Evolutionary conservation across 2,888 invertebrate genomes (phyloP), one percentile per base, ranked within the genome.

Genomic region (Amphimallon solstitiale): DNA sequence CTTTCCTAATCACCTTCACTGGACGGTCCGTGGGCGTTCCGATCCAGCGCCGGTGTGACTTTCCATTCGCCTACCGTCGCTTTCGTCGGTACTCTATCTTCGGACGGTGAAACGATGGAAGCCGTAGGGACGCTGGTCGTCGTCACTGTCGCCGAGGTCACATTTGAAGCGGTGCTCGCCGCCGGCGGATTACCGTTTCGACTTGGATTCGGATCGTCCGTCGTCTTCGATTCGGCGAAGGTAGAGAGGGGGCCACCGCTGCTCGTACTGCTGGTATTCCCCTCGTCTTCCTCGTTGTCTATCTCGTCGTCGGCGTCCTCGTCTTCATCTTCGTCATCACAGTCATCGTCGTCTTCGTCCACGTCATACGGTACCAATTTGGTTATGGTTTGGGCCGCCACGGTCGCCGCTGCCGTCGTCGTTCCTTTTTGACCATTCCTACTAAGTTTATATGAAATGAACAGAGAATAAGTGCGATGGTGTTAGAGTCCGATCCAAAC

Each of bases 331-430:
- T 72, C 14, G 66, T 64, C 66, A 70, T 29, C 10, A 2, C 29
- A 15, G 23, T 51, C 48, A 9, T 56, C 38, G 64, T 54, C 80
- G 1, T 81, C 79, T 65, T 81, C 83, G 48, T 82, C 82, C 34
- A 80, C 79, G 62, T 83, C 83, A 65, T 84, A 83, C 1, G 83
- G 83, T 15, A 84, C 84, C 64, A 84, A 69, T 67, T 81, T 81
- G 17, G 78, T 73, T 6, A 74, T 46, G 15, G 46, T 19, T 19
- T 14, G 17, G 19, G 46, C 19, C 19, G 46, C 4, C 45, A 17
- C 17, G 7, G 45, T 19, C 10, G 21, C 19, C 5, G 29, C 6
- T 2, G 29, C 9, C 6, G 9, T 9, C 7, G 29, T 5, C 9
- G 29, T 29, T 29, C 29, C 29, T 29, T 29, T 29, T 5, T 5